These are phyloP conservation scores for Cryptocephalus moraei DNA, from an alignment of 2,888 invertebrate genomes.

Conservation along the genomic window DNA sequence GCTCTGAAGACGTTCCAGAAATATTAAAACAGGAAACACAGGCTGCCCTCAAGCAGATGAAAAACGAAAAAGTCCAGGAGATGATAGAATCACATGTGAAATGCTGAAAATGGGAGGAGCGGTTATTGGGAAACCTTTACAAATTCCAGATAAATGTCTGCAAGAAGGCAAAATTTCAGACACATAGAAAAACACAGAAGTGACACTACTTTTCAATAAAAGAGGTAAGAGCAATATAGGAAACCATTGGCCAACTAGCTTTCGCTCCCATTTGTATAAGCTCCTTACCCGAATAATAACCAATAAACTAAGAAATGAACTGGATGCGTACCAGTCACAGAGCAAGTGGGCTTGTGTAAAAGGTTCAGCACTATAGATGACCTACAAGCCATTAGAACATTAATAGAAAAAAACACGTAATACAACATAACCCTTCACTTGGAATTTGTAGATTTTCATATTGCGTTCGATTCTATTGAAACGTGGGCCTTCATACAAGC, in stretches of 20 bases:
- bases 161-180: neutral
- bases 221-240: neutral
- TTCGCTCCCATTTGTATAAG: constrained; percentile 1
- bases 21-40: neutral
- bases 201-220: neutral
- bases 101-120: no score
- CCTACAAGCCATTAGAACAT: neutral
- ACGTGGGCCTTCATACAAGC: neutral
- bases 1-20: neutral
- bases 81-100: neutral
- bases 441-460: neutral
- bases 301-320: constrained; percentile 2
- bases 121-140: neutral
- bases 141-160: neutral
- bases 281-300: constrained; percentile 2
- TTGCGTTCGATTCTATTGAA: neutral
- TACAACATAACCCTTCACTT: neutral
- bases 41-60: neutral
- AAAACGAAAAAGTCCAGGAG: neutral
- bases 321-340: constrained; percentile 1
- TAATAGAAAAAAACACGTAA: neutral
- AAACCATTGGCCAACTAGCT: constrained; percentile 1
- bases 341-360: neutral
- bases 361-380: constrained; percentile 1
- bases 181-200: neutral